Evolutionary conservation across 30 jellyfish, hydroid and myxozoan species (phyloP).

Genomic region (Hydractinia echinata): DNA sequence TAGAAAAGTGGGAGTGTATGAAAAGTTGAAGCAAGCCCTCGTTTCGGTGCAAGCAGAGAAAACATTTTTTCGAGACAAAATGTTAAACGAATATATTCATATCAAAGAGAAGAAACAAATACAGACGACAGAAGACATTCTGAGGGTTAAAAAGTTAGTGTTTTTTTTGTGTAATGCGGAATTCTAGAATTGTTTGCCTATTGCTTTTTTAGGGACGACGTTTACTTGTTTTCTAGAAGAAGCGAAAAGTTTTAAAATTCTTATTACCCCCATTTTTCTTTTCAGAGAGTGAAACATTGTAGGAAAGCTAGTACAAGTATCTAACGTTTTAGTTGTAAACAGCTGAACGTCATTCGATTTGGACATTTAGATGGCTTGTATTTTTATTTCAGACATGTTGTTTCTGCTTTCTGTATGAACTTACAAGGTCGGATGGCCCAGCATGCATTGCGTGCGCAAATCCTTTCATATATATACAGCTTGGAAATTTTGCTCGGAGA

Average conservation of each 20-base stretch:
- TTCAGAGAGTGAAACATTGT: no score
- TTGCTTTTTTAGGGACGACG: no score
- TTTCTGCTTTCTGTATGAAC: conserved; percentile 20
- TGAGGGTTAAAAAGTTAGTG: conserved; percentile 49
- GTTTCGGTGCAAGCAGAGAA: conserved; percentile 28
- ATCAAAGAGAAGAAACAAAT: conserved; percentile 54
- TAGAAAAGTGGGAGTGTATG: neutral
- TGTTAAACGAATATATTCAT: conserved; percentile 52
- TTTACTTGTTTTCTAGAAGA: no score
- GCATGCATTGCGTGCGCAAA: conserved; percentile 46
- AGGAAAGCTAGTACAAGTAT: no score
- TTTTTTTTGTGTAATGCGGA: no score
- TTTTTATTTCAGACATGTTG: conserved; percentile 4
- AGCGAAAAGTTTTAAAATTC: no score
- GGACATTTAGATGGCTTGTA: no score
- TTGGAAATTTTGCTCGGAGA: conserved; percentile 44
- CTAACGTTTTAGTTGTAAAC: no score
- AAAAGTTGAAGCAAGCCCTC: conserved; percentile 1
- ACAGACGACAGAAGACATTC: conserved; percentile 57
- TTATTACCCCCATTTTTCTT: no score
- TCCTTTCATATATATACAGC: conserved; percentile 43
- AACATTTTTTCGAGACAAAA: conserved; percentile 53
- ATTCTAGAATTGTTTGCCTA: no score
- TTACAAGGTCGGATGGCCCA: conserved; percentile 34
- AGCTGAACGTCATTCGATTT: neutral